Evolutionary conservation across 1,140 invertebrate genomes (phyloP), one percentile per base, ranked within the genome.

Genomic region (Proctacanthus coquilletti): DNA sequence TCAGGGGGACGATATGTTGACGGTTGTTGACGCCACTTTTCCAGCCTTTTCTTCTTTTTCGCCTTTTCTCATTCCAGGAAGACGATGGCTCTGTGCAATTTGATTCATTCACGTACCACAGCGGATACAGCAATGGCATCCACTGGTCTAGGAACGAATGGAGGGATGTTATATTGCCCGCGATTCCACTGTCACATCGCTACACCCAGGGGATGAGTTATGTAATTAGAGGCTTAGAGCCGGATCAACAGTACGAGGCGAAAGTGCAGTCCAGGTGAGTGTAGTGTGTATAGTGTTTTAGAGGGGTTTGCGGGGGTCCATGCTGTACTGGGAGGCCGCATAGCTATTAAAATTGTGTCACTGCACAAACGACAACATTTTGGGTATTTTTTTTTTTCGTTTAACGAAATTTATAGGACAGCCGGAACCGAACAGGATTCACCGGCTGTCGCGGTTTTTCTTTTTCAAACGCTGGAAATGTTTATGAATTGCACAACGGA

Each of bases 131-230:
- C 25, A 29, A 27, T 11, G 11, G 31, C 13, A 11, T 17, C 20
- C 23, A 21, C 50, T 25, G 23, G 23, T 25, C 23, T 25, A 55
- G 59, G 18, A 52, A 53, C 8, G 65, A 66, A 29, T 70, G 66
- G 66, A 57, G 59, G 32, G 61, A 68, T 40, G 62, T 70, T 10
- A 63, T 69, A 29, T 45, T 69, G 4, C 64, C 64, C 14, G 60
- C 63, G 4, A 48, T 51, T 18, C 44, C 51, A 40, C 14, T 40
- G 36, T 11, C 51, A 45, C 42, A 34, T 36, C 48, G 48, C 2
- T 52, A 57, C 39, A 45, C 61, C 1, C 66, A 68, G 41, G 51
- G 56, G 30, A 69, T 68, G 60, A 62, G 53, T 36, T 68, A 65
- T 46, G 50, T 67, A 33, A 64, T 69, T 38, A 48, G 57, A 32